Conservation (phyloP, 2,888 invertebrate species). For the Corbicula japonica region DNA sequence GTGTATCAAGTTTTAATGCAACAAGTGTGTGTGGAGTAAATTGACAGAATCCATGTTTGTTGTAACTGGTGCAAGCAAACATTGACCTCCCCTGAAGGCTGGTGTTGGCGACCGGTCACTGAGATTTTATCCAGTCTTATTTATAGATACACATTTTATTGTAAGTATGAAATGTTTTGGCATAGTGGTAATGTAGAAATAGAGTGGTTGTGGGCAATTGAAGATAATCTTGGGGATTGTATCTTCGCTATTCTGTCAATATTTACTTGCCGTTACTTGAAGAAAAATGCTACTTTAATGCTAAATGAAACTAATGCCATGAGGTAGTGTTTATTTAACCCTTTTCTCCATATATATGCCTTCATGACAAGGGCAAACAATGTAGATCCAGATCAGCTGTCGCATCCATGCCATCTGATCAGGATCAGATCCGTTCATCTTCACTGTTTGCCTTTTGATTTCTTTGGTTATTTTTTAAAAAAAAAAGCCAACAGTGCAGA, state of each 20-base stretch:
- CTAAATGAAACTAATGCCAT: no score
- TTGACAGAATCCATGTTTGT: background rate
- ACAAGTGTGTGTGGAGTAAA: slow-evolving; percentile 5
- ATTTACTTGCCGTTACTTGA: background rate
- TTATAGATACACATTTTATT: slow-evolving; percentile 3
- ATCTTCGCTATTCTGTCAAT: no score
- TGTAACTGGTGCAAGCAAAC: slow-evolving; percentile 6
- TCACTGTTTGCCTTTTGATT: no score
- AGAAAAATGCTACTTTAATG: background rate
- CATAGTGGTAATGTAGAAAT: background rate
- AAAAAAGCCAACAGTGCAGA: no score
- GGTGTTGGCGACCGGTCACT: slow-evolving; percentile 37
- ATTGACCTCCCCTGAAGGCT: slow-evolving; percentile 18
- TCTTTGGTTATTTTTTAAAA: no score
- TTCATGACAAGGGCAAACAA: no score
- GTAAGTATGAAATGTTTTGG: slow-evolving; percentile 35
- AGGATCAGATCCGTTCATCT: no score
- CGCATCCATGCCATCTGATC: no score
- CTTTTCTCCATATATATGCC: no score
- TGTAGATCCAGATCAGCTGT: no score
- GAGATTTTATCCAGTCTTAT: slow-evolving; percentile 11
- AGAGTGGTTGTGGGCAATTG: background rate
- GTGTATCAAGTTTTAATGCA: slow-evolving; percentile 7
- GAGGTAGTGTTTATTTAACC: no score
- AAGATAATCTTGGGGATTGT: background rate